Conservation (phyloP, 2,113 vertebrate species). For the Montifringilla adamsi region DNA sequence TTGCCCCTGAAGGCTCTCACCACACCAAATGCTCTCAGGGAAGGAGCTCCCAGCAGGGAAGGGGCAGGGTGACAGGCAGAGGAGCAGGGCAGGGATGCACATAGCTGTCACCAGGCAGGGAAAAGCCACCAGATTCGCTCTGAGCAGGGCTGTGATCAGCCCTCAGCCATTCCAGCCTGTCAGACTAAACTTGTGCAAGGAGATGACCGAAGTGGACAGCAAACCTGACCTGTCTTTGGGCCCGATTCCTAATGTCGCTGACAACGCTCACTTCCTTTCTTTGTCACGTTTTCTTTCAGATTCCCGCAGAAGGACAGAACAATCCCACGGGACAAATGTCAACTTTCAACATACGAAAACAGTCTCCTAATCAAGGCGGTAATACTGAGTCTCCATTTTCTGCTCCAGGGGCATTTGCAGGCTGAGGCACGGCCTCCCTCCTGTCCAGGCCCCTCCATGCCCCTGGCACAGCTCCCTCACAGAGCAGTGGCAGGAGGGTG, state of each 20-base stretch:
- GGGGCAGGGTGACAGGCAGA: background rate
- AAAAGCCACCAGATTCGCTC: background rate
- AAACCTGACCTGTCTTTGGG: background rate
- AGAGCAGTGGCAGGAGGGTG: background rate
- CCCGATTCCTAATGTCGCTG: background rate
- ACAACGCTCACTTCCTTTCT: background rate
- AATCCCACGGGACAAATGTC: constrained; percentile 48
- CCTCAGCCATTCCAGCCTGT: background rate
- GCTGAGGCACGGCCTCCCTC: rapidly evolving
- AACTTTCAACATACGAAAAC: constrained; percentile 44
- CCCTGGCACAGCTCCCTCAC: rapidly evolving
- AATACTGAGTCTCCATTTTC: constrained; percentile 1
- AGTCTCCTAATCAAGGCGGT: constrained; percentile 40
- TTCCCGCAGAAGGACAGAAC: background rate
- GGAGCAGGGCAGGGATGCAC: background rate
- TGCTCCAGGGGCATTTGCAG: background rate
- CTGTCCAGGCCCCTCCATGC: rapidly evolving
- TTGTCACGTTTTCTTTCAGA: constrained; percentile 23
- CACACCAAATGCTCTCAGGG: background rate
- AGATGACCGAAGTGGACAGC: background rate
- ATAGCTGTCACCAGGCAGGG: rapidly evolving
- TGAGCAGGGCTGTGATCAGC: background rate
- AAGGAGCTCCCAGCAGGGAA: background rate
- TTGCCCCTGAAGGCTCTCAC: background rate
- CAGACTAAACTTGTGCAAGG: background rate